Evolutionary conservation across 2,113 vertebrate species (phyloP).

Genomic region (Datnioides undecimradiatus): DNA sequence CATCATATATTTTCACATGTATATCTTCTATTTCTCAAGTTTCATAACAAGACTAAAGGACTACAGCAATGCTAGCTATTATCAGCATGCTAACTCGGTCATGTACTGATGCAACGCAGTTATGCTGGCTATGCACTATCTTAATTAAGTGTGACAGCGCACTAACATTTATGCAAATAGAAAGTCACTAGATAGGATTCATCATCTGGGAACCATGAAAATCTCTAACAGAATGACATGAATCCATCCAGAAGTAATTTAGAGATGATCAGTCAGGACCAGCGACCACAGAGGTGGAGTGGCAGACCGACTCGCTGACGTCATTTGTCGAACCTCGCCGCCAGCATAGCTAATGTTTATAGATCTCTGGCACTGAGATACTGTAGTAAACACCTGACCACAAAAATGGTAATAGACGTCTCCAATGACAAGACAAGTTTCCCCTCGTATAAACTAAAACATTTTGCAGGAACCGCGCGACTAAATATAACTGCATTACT

Average conservation of each 20-base stretch:
- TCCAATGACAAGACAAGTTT: too few relatives aligned
- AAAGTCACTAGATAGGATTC: background rate
- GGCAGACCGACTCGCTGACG: background rate
- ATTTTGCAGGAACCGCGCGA: too few relatives aligned
- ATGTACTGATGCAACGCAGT: background rate
- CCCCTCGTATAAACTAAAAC: too few relatives aligned
- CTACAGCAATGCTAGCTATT: background rate
- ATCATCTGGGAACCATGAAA: background rate
- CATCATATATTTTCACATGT: background rate
- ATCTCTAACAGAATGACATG: background rate
- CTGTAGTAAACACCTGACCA: background rate
- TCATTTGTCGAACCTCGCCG: background rate
- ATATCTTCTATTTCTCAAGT: background rate
- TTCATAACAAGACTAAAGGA: background rate
- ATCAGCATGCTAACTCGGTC: background rate
- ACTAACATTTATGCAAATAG: background rate
- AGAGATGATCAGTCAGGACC: background rate
- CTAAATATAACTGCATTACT: too few relatives aligned
- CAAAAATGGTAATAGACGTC: background rate
- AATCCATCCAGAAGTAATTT: background rate
- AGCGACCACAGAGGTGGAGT: background rate
- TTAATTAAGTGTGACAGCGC: background rate
- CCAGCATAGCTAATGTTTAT: background rate
- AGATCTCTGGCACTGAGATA: background rate
- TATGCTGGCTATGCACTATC: too few relatives aligned